phyloP scores from a whole-genome alignment of 2,113 vertebrate species.

The Alexandromys fortis region DNA sequence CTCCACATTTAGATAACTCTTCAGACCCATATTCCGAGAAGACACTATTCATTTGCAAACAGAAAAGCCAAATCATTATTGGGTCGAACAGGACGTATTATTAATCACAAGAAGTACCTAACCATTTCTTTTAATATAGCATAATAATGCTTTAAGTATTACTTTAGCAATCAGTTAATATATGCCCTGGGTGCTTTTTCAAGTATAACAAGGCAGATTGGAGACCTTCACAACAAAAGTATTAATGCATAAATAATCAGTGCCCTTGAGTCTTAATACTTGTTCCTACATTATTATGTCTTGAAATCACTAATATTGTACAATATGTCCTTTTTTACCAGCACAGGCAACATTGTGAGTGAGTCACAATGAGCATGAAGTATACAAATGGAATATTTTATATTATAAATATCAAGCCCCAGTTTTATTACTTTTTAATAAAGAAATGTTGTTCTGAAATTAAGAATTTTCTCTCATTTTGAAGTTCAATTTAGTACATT shows the following conservation, averaged over 20 bases:
- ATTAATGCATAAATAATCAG: constrained; percentile 63
- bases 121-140: constrained; percentile 41
- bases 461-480: constrained; percentile 40
- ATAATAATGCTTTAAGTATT: constrained; percentile 57
- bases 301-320: constrained; percentile 61
- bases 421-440: constrained; percentile 64
- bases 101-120: constrained; percentile 62
- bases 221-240: not conserved
- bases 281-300: constrained; percentile 42
- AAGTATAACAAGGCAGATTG: constrained; percentile 28
- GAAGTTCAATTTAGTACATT: not conserved
- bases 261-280: constrained; percentile 50
- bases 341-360: constrained; percentile 29
- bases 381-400: constrained; percentile 35
- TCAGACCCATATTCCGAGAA: constrained; percentile 29
- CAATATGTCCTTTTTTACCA: constrained; percentile 28
- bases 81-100: constrained; percentile 35
- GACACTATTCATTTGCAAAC: constrained; percentile 21
- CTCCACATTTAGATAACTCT: not conserved
- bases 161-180: constrained; percentile 47
- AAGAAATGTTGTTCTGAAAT: constrained; percentile 47
- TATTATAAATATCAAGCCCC: constrained; percentile 29
- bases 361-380: constrained; percentile 50
- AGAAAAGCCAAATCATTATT: constrained; percentile 52
- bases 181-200: constrained; percentile 21